Conservation (phyloP, 1,140 invertebrate species). For the Trichonephila clavata region DNA sequence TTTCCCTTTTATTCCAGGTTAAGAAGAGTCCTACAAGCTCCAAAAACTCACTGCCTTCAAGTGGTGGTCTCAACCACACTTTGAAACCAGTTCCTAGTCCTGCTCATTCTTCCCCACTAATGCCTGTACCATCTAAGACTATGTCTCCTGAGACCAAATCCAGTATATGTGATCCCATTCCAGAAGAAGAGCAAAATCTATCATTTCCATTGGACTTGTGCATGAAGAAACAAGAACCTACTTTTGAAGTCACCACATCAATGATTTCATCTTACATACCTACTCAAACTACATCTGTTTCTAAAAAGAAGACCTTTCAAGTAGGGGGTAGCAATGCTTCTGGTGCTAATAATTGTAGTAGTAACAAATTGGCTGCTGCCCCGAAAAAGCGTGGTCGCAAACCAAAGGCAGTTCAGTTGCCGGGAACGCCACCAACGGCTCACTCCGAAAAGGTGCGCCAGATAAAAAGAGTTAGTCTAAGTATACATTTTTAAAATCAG, state of each 20-base stretch:
- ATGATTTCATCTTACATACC: slow-evolving; percentile 56
- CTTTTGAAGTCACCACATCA: slow-evolving; percentile 68
- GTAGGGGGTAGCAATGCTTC: slow-evolving; percentile 28
- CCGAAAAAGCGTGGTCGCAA: slow-evolving; percentile 65
- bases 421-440: background rate
- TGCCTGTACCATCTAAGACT: slow-evolving; percentile 60
- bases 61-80: slow-evolving; percentile 51
- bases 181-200: slow-evolving; percentile 62
- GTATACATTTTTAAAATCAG: slow-evolving; percentile 6
- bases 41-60: slow-evolving; percentile 63
- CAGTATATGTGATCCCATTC: slow-evolving; percentile 16
- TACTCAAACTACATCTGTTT: slow-evolving; percentile 1
- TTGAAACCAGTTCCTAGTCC: slow-evolving; percentile 76
- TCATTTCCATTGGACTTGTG: slow-evolving; percentile 71
- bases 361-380: slow-evolving; percentile 38
- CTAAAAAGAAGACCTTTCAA: slow-evolving; percentile 43
- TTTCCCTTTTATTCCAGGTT: background rate
- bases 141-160: slow-evolving; percentile 50
- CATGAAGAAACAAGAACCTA: slow-evolving; percentile 75
- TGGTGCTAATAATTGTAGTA: slow-evolving; percentile 47
- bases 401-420: slow-evolving; percentile 58
- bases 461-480: slow-evolving; percentile 74
- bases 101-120: slow-evolving; percentile 69
- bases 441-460: slow-evolving; percentile 73
- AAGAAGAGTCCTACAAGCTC: slow-evolving; percentile 52